Evolutionary conservation across 2,888 invertebrate genomes (phyloP).

Genomic region (Dinocampus coccinellae): DNA sequence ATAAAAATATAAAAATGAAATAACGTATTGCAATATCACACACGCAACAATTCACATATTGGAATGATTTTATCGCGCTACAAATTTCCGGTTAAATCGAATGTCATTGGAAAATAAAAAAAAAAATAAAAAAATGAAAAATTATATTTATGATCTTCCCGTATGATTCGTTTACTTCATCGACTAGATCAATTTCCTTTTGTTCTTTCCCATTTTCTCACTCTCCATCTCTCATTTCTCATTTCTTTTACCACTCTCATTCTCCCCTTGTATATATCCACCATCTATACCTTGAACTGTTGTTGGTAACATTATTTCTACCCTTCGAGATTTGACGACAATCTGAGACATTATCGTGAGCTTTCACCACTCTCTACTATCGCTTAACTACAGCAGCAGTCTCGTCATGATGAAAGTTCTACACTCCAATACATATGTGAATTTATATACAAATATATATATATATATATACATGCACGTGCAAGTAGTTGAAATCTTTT

Average conservation of each 20-base stretch:
- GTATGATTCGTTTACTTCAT: background rate
- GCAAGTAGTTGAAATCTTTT: background rate
- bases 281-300: background rate
- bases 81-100: constrained; percentile 16
- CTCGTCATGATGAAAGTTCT: constrained; percentile 13
- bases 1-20: background rate
- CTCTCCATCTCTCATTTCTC: background rate
- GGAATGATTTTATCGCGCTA: constrained; percentile 6
- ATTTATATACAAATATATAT: background rate
- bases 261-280: background rate
- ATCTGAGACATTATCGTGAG: constrained; percentile 28
- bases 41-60: background rate
- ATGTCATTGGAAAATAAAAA: too few relatives aligned
- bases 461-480: background rate
- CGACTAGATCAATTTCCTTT: constrained; percentile 5
- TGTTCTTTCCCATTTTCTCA: too few relatives aligned
- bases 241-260: background rate
- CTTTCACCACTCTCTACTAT: constrained; percentile 26
- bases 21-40: background rate
- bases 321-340: constrained; percentile 20
- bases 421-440: too few relatives aligned
- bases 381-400: background rate
- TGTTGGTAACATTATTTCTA: background rate
- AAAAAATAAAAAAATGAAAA: too few relatives aligned
- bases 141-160: background rate